Conservation (phyloP, 2,797 vertebrate species). For the Melanotaenia trifasciata region DNA sequence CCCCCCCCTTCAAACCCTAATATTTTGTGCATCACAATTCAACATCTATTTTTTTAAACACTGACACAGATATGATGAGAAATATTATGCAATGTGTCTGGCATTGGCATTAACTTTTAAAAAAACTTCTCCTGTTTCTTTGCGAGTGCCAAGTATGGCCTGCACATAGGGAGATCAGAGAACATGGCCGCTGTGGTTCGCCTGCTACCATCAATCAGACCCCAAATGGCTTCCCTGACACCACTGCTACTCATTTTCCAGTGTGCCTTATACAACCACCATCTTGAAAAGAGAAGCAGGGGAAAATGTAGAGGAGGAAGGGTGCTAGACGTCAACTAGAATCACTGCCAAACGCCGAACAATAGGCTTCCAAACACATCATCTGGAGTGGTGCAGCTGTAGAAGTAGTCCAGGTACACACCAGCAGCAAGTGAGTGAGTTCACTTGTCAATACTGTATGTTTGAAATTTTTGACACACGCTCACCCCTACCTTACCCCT, state of each 20-base stretch:
- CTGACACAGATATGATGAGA: conserved; percentile 72
- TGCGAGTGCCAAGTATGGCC: conserved; percentile 73
- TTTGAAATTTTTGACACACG: conserved; percentile 76
- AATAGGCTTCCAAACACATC: conserved; percentile 78
- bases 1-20: conserved; percentile 32
- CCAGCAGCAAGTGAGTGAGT: conserved; percentile 59
- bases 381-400: conserved; percentile 64
- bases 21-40: conserved; percentile 57
- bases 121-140: conserved; percentile 75
- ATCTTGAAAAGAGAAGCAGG: conserved; percentile 77
- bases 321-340: conserved; percentile 58
- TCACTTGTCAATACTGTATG: conserved; percentile 67
- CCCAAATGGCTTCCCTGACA: conserved; percentile 84
- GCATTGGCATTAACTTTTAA: conserved; percentile 68
- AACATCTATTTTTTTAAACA: conserved; percentile 72
- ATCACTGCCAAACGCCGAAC: conserved; percentile 81
- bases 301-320: conserved; percentile 43
- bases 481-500: conserved; percentile 61
- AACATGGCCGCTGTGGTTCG: conserved; percentile 79
- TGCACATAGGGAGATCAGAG: conserved; percentile 73
- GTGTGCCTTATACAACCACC: conserved; percentile 78
- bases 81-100: conserved; percentile 70
- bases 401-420: conserved; percentile 78
- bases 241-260: conserved; percentile 77
- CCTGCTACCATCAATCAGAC: conserved; percentile 85